These are phyloP conservation scores for Epinotia nisella DNA, from an alignment of 2,888 invertebrate species.

Conservation along the genomic window DNA sequence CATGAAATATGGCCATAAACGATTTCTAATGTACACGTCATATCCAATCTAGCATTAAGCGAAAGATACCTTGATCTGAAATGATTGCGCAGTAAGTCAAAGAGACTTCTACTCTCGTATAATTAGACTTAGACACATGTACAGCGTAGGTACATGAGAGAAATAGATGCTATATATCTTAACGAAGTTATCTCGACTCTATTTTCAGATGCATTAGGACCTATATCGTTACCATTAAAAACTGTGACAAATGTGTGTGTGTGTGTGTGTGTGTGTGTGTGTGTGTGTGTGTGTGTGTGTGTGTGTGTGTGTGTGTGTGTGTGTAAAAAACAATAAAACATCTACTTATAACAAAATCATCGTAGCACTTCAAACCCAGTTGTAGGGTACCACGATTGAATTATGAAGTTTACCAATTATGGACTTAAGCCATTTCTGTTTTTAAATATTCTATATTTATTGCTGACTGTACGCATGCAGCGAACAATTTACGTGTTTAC, in stretches of 20 bases:
- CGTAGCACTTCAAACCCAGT: neutral
- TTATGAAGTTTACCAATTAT: neutral
- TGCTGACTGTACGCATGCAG: conserved; percentile 35
- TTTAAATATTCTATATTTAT: neutral
- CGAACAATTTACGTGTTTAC: conserved; percentile 50
- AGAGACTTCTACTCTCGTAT: conserved; percentile 10
- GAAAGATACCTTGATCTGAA: conserved; percentile 10
- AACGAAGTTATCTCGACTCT: neutral
- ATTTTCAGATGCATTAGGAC: neutral
- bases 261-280: neutral
- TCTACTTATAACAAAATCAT: neutral
- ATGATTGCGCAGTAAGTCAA: conserved; percentile 25
- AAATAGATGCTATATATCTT: neutral
- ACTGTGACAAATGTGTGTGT: neutral
- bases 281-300: neutral
- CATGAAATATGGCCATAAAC: neutral
- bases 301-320: too few relatives aligned
- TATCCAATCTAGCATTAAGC: conserved; percentile 22
- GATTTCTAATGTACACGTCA: conserved; percentile 2
- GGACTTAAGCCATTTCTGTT: neutral
- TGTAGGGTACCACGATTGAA: neutral
- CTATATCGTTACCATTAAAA: neutral
- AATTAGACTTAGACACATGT: conserved; percentile 26
- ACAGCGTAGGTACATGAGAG: neutral
- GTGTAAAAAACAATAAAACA: neutral